These are phyloP conservation scores for Sciurus niger DNA, from an alignment of 2,113 vertebrate species.

Conservation along the genomic window DNA sequence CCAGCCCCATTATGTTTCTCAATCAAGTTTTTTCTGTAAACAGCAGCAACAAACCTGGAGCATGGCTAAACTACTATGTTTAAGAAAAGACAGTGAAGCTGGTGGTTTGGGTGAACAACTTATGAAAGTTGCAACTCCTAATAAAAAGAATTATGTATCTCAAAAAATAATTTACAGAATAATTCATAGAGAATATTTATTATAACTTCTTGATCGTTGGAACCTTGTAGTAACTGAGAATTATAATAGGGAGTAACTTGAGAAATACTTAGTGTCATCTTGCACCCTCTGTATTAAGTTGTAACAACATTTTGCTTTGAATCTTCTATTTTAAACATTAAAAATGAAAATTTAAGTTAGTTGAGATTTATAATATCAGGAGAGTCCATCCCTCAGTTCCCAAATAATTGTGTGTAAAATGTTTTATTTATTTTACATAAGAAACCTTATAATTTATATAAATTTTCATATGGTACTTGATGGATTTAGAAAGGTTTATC, in stretches of 20 bases:
- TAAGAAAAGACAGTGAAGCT: neutral
- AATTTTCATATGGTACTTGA: slow-evolving; percentile 37
- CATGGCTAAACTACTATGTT: too few species aligned
- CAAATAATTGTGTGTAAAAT: neutral
- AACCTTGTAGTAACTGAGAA: neutral
- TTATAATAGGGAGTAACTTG: neutral
- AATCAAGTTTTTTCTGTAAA: neutral
- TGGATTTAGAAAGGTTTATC: neutral
- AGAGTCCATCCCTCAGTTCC: neutral
- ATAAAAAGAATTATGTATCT: neutral
- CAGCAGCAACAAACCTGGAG: neutral
- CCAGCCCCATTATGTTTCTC: neutral
- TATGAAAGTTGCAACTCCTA: neutral
- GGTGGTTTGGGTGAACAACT: neutral
- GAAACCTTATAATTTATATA: neutral
- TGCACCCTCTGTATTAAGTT: neutral
- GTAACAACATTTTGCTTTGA: neutral
- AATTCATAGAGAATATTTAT: neutral
- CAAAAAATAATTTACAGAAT: neutral
- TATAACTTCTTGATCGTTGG: neutral
- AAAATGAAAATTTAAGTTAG: slow-evolving; percentile 12
- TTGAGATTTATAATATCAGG: neutral
- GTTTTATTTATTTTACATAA: neutral
- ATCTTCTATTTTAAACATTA: neutral
- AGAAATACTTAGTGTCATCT: neutral